Evolutionary conservation across 2,113 vertebrate genomes (phyloP), one percentile per base, ranked within the genome.

Genomic region (Percina caprodes): DNA sequence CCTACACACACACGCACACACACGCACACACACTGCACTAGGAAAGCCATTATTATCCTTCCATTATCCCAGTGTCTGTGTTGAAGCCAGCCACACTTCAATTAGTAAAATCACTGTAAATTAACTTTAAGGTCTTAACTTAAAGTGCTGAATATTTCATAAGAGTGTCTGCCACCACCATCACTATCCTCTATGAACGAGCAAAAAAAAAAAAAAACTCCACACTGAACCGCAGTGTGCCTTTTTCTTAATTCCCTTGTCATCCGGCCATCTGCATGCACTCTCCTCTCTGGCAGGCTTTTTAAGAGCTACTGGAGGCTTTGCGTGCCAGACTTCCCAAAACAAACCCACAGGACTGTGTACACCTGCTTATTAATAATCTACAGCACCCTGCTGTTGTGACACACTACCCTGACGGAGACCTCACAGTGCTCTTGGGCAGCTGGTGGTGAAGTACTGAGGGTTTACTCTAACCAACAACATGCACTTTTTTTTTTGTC

Each of bases 291-390:
- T 66, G 63, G 33, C 52, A 83, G 68, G 68, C n/a, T 80, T 87
- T 88, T 82, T 90, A 74, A 68, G 42, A 81, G 79, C 77, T 65
- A 0, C 86, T 55, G 21, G 1, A 45, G 68, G 56, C 49, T 67
- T 90, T 76, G 88, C 84, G 62, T 89, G 90, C 82, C 85, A 89
- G 84, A 86, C 75, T 52, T 52, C 11, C 60, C 63, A 58, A 83
- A 77, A 83, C 76, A 79, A 84, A 74, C 49, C 71, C 74, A 35
- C 16, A 35, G 61, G 68, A 73, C 67, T 30, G 76, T 61, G 59
- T 48, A 77, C 69, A 85, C 78, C 80, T 79, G 56, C 86, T 88
- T 89, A 91, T 91, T 84, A 92, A 93, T 92, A 93, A 91, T 91
- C 69, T 10, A 90, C 77, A 78, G 46, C 18, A 55, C 30, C 62